Evolutionary conservation across 2,113 vertebrate genomes (phyloP).

Genomic region (Tapirus terrestris): DNA sequence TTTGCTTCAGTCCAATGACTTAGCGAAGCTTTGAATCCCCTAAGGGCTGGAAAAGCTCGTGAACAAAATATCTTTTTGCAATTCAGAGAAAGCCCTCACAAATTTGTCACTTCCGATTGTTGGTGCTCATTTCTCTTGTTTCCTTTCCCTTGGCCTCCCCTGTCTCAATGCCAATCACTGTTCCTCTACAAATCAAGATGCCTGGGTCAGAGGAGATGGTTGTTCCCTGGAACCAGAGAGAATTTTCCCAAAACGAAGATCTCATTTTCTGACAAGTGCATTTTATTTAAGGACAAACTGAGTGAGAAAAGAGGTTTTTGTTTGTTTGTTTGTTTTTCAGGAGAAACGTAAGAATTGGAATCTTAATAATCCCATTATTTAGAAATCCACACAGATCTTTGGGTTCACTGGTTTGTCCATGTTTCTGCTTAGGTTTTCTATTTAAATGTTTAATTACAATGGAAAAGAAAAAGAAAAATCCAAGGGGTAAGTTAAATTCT

Average conservation of each 20-base stretch:
- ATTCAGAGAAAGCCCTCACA: conserved; percentile 68
- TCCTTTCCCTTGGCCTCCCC: neutral
- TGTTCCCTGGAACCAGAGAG: conserved; percentile 47
- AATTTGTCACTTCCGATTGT: conserved; percentile 64
- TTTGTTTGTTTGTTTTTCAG: neutral
- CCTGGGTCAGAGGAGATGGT: conserved; percentile 12
- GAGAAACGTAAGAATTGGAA: conserved; percentile 51
- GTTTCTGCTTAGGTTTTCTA: neutral
- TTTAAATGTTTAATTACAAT: conserved; percentile 26
- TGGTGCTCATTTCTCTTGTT: conserved; percentile 30
- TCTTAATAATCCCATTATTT: conserved; percentile 27
- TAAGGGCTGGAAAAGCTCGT: conserved; percentile 33
- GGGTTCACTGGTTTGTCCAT: neutral
- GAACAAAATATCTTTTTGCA: conserved; percentile 71
- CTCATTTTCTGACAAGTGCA: conserved; percentile 67
- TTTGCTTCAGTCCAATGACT: conserved; percentile 69
- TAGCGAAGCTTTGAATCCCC: conserved; percentile 60
- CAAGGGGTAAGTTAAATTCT: neutral
- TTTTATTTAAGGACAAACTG: conserved; percentile 49
- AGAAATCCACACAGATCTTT: neutral
- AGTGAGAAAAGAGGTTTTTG: conserved; percentile 36
- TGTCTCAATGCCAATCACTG: neutral
- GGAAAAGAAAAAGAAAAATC: neutral
- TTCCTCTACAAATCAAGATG: conserved; percentile 41
- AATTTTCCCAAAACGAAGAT: conserved; percentile 65